Evolutionary conservation across 2,797 vertebrate genomes (phyloP), one percentile per base, ranked within the genome.

Genomic region (Myotis myotis): DNA sequence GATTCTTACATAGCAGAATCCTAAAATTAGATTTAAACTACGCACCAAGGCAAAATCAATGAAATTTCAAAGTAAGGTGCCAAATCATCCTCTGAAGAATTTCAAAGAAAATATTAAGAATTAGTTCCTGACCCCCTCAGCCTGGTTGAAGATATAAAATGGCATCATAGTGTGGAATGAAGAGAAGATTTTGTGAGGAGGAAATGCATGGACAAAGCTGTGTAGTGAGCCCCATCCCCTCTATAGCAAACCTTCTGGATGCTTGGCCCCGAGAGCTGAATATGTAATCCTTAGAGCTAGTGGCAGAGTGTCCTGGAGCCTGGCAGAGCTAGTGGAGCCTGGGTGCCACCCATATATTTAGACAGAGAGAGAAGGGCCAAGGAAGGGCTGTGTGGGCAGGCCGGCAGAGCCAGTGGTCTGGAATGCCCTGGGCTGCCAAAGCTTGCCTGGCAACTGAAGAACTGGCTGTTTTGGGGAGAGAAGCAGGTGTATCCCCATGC

Each of bases 11-110:
- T 78, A 82, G 89, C 79, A 80, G 47, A n/a, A 75, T 70, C 81
- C 85, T 87, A 92, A 94, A 95, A 76, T 68, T 62, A 75, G 51
- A 81, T 87, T 79, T 94, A 90, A 76, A 49, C 30, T n/a, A 47
- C 66, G 57, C 66, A 87, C 70, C 94, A 84, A 85, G 64, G 92
- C 49, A 51, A 51, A 44, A 51, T 2, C 79, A 30, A 64, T 68
- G 36, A 92, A n/a, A 84, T 53, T 72, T 90, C 86, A 91, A 90
- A 89, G 38, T 5, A 6, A 94, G 33, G 36, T 55, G 17, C 30
- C 83, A 71, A 93, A 79, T 30, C 28, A 70, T 57, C 62, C 33
- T 22, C 44, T 4, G 33, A 91, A 93, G 1, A 87, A 93, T 78
- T 84, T 89, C 88, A 75, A 84, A 81, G 36, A 72, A 82, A 71